Base-by-base conservation (phyloP, 2,113 vertebrate species). In the Erythrocercus mccallii region DNA sequence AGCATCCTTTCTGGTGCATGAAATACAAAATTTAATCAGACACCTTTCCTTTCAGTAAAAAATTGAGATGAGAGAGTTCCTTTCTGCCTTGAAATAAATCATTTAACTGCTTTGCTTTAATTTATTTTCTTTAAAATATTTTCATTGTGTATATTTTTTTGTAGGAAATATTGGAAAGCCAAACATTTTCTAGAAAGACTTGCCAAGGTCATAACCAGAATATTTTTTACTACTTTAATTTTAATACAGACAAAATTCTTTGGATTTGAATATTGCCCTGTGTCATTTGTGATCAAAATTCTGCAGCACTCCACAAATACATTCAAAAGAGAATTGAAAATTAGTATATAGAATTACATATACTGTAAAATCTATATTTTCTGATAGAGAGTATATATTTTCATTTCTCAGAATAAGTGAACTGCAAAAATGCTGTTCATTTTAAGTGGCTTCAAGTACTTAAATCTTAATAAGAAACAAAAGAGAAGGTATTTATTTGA, bases 21-120 rank as follows among this genome's bases (percentile, higher is more conserved):
- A 95, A 94, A 81, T 50, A 69, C 13, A 82, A 92, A 90, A 95
- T 91, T 86, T 78, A 96, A 94, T 92, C 51, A 81, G 20, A 70
- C 6, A 81, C 18, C 18, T 78, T 94, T 87, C 81, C 10, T 61
- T 82, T 89, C 51, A 60, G 15, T 62, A 56, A 92, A 92, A 48
- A 91, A 66, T 5, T 60, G 47, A 77, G 66, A 79, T 40, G 4
- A 4, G 15, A 40, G 30, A 65, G 19, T 66, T 82, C 5, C 5
- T 76, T 91, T 53, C 47, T 65, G 13, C 6, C 16, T 93, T 84
- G 50, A 54, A 61, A 80, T 35, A 91, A 79, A 81, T 58, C 0
- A 58, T 73, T 71, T 77, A 77, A 30, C 50, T 56, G 12, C 3
- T 68, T 64, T 72, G 15, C 22, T 90, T 82, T 69, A 66, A 51